Evolutionary conservation across 2,113 vertebrate genomes (phyloP).

Genomic region (Macrotis lagotis): DNA sequence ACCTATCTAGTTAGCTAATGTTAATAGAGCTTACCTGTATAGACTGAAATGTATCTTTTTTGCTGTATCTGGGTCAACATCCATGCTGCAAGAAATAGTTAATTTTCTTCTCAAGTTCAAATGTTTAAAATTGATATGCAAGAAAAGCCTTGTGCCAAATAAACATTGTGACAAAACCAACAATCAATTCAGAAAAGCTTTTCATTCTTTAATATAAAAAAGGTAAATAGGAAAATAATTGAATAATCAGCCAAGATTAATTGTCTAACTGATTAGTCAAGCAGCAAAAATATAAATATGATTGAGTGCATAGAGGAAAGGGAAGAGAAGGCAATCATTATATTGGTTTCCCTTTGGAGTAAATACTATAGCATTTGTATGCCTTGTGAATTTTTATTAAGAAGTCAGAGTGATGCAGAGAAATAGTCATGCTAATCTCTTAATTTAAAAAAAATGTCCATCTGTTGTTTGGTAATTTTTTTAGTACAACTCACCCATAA

Average conservation of each 20-base stretch:
- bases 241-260: background rate
- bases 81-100: background rate
- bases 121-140: background rate
- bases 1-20: background rate
- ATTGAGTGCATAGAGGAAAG: slow-evolving; percentile 19
- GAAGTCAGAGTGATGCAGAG: background rate
- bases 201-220: slow-evolving; percentile 39
- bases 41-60: background rate
- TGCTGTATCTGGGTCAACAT: background rate
- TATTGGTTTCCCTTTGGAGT: slow-evolving; percentile 37
- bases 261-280: background rate
- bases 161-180: background rate
- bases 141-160: background rate
- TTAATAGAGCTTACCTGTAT: background rate
- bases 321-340: slow-evolving; percentile 11
- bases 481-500: background rate
- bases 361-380: background rate
- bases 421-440: slow-evolving; percentile 32
- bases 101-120: slow-evolving; percentile 22
- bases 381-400: background rate
- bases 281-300: background rate
- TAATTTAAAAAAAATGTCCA: background rate
- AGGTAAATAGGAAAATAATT: slow-evolving; percentile 21
- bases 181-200: background rate
- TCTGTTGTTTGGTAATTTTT: background rate